These are phyloP conservation scores for Pterostichus madidus DNA, from an alignment of 2,888 invertebrate species.

Conservation along the genomic window DNA sequence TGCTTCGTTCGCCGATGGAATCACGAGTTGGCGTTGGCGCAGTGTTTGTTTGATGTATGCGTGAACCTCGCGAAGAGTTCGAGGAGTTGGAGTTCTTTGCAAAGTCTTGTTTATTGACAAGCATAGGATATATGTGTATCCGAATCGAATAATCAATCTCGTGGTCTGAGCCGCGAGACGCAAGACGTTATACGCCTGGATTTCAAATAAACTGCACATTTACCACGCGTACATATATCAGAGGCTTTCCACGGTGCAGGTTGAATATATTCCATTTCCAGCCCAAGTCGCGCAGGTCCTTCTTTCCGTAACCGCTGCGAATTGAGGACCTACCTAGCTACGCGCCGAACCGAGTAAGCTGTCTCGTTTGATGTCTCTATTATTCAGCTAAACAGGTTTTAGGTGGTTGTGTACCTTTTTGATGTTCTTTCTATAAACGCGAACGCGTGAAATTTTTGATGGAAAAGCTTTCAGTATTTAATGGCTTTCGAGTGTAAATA, in stretches of 20 bases:
- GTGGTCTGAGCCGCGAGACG: neutral
- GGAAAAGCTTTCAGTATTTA: slow-evolving; percentile 63
- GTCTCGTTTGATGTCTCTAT: slow-evolving; percentile 66
- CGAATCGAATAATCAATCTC: slow-evolving; percentile 65
- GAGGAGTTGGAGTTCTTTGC: slow-evolving; percentile 40
- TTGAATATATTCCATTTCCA: slow-evolving; percentile 45
- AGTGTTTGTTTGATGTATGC: slow-evolving; percentile 35
- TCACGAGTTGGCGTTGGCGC: neutral
- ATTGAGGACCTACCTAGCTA: slow-evolving; percentile 8
- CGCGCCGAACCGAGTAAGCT: slow-evolving; percentile 61
- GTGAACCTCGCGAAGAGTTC: neutral
- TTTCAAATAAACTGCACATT: slow-evolving; percentile 60
- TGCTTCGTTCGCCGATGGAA: neutral
- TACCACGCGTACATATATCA: slow-evolving; percentile 58
- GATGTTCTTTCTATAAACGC: slow-evolving; percentile 64
- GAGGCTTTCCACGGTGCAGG: slow-evolving; percentile 44
- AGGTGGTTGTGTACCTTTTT: slow-evolving; percentile 65
- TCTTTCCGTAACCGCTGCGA: neutral
- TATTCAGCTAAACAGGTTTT: slow-evolving; percentile 65
- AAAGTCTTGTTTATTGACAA: slow-evolving; percentile 66
- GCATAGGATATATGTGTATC: slow-evolving; percentile 55
- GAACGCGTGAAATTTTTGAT: slow-evolving; percentile 64
- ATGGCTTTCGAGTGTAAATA: slow-evolving; percentile 63
- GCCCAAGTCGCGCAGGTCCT: neutral
- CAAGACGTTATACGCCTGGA: slow-evolving; percentile 46